These are phyloP conservation scores for Halcyon smyrnensis DNA, from an alignment of 2,797 vertebrate genomes.

Conservation along the genomic window DNA sequence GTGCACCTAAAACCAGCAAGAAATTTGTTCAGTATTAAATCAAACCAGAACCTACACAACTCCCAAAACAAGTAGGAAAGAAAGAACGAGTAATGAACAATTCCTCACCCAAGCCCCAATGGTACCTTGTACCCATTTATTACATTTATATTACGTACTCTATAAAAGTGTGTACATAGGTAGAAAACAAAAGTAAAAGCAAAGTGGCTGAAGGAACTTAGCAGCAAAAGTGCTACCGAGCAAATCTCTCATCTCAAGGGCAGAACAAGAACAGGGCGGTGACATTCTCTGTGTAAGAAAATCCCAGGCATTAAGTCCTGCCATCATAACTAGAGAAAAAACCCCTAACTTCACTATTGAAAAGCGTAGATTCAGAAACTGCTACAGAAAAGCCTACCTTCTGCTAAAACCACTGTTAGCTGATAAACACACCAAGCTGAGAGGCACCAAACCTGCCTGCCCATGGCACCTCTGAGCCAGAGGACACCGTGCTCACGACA, in stretches of 20 bases:
- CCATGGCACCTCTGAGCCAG: background rate
- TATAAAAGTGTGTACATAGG: background rate
- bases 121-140: background rate
- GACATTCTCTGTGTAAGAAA: background rate
- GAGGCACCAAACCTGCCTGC: fast-evolving
- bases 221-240: fast-evolving
- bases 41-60: background rate
- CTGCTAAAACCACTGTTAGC: background rate
- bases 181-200: background rate
- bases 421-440: background rate
- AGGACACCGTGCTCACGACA: fast-evolving
- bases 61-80: background rate
- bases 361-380: background rate
- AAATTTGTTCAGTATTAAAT: background rate
- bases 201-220: background rate
- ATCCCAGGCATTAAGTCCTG: background rate
- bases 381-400: background rate
- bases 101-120: fast-evolving
- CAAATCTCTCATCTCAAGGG: background rate
- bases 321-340: background rate
- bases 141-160: background rate
- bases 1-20: background rate
- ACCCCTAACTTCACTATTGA: fast-evolving
- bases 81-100: background rate
- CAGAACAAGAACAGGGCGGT: background rate